phyloP scores from a whole-genome alignment of 2,888 invertebrate species.

The Geotrupes spiniger region DNA sequence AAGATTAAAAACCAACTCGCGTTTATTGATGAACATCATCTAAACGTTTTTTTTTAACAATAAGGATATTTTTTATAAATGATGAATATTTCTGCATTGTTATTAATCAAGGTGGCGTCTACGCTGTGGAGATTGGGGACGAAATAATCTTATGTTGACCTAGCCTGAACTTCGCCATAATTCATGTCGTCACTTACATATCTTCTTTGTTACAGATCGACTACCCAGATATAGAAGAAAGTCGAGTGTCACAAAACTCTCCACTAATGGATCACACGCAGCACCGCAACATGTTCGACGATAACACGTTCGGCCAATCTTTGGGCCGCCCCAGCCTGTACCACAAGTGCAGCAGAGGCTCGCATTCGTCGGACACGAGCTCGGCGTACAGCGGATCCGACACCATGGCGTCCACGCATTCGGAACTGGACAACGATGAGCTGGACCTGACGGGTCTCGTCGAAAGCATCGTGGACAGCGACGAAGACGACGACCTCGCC shows the following conservation, averaged over 20 bases:
- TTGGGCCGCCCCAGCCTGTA: conserved; percentile 65
- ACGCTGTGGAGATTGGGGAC: no score
- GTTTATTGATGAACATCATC: no score
- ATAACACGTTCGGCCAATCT: conserved; percentile 16
- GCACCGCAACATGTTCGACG: conserved; percentile 17
- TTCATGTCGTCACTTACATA: background rate
- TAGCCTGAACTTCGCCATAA: no score
- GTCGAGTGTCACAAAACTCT: conserved; percentile 42
- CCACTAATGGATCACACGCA: conserved; percentile 46
- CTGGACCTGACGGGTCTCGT: conserved; percentile 91
- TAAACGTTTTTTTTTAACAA: no score
- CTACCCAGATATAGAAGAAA: conserved; percentile 60
- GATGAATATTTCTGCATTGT: no score
- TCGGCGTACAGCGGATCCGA: conserved; percentile 96
- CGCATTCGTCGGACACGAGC: conserved; percentile 90
- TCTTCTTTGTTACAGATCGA: conserved; percentile 59
- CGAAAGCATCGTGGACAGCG: conserved; percentile 94
- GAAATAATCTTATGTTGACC: no score
- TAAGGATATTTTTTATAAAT: no score
- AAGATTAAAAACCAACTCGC: no score
- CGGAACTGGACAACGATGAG: conserved; percentile 75
- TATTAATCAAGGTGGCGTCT: no score
- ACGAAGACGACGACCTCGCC: conserved; percentile 90
- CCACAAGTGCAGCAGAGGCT: conserved; percentile 79
- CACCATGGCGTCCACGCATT: conserved; percentile 91